Evolutionary conservation across 2,797 vertebrate genomes (phyloP).

Genomic region (Thunnus albacares): DNA sequence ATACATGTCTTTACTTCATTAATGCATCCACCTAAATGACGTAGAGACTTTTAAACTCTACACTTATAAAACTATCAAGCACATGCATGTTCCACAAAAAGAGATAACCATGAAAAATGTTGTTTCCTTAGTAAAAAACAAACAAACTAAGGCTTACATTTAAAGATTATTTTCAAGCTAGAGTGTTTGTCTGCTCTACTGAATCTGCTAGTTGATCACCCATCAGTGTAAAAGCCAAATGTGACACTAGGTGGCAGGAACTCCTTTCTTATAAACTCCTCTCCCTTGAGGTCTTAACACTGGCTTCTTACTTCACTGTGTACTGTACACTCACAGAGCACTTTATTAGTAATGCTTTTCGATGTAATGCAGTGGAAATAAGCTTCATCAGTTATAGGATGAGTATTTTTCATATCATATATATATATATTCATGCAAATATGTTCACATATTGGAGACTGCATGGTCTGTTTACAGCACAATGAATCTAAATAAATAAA

Average conservation of each 20-base stretch:
- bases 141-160: background rate
- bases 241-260: conserved; percentile 71
- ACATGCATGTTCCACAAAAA: too few species aligned
- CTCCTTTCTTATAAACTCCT: conserved; percentile 10
- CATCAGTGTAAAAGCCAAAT: conserved; percentile 1
- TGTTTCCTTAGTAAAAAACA: too few species aligned
- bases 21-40: background rate
- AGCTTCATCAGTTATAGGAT: too few species aligned
- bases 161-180: background rate
- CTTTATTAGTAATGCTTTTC: too few species aligned
- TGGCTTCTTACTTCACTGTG: too few species aligned
- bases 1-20: background rate
- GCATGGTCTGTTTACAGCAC: background rate
- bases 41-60: too few species aligned
- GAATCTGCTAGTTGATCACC: background rate
- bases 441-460: background rate
- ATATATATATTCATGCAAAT: background rate
- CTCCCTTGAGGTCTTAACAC: too few species aligned
- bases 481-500: background rate
- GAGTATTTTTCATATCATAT: background rate
- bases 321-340: too few species aligned
- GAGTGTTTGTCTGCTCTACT: background rate
- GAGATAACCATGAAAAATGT: too few species aligned
- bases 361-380: too few species aligned
- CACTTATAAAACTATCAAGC: too few species aligned